These are phyloP conservation scores for Tethea ocularis DNA, from an alignment of 2,888 invertebrate species.

Conservation along the genomic window DNA sequence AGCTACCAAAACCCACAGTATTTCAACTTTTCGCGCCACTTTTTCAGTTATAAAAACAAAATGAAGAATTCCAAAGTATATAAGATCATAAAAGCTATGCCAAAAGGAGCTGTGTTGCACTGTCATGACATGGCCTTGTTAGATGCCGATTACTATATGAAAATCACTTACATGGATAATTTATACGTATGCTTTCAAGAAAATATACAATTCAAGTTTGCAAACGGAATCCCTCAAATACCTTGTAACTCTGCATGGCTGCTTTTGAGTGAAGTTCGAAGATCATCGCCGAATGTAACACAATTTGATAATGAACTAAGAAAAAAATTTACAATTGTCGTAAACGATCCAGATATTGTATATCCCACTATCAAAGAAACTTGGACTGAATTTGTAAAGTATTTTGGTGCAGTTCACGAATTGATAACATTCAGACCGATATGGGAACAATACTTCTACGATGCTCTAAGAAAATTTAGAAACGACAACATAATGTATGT, in stretches of 20 bases:
- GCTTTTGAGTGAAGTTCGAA: slow-evolving; percentile 71
- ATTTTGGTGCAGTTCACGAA: slow-evolving; percentile 80
- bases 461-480: slow-evolving; percentile 84
- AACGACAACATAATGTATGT: slow-evolving; percentile 88
- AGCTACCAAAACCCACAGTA: slow-evolving; percentile 80
- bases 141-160: slow-evolving; percentile 85
- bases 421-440: slow-evolving; percentile 85
- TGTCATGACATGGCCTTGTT: slow-evolving; percentile 87
- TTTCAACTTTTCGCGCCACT: slow-evolving; percentile 87
- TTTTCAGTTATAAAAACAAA: slow-evolving; percentile 83
- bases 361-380: slow-evolving; percentile 82
- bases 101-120: slow-evolving; percentile 90
- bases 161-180: slow-evolving; percentile 85
- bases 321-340: slow-evolving; percentile 82
- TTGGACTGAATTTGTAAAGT: slow-evolving; percentile 83
- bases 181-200: slow-evolving; percentile 80
- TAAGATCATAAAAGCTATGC: slow-evolving; percentile 86
- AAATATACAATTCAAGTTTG: slow-evolving; percentile 50
- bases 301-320: slow-evolving; percentile 80
- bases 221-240: slow-evolving; percentile 42
- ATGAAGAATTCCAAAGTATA: slow-evolving; percentile 87
- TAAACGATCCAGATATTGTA: slow-evolving; percentile 65
- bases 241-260: slow-evolving; percentile 69
- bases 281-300: slow-evolving; percentile 56
- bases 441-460: slow-evolving; percentile 87